Evolutionary conservation across 2,113 vertebrate species (phyloP), one percentile per base, ranked within the genome.

Genomic region (Callaeas wilsoni): DNA sequence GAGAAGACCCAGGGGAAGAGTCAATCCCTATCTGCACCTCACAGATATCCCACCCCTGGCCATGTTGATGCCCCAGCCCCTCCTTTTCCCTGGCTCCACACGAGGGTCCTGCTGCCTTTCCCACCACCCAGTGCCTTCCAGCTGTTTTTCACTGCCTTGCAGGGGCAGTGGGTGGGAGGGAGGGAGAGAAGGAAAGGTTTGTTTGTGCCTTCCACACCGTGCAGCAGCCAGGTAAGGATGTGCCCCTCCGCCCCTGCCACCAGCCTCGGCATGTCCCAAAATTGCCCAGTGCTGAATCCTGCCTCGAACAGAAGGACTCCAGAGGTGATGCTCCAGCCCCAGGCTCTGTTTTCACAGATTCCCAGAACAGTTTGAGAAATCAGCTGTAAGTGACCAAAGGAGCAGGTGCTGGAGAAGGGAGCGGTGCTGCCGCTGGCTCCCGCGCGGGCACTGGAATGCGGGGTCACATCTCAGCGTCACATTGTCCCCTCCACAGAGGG

Each of bases 91-190:
- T 13, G 3, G 25, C 29, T 12, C 32, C 76, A 74, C 2, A 0
- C 21, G 57, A 32, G 47, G 62, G 17, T 84, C 84, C 59, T 52
- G 22, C 67, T 65, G 29, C 70, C 77, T 78, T 81, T 86, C 90
- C 93, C 67, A 82, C 46, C 84, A 53, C 53, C 74, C 91, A 85
- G 88, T 94, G 93, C 96, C 93, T 96, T 94, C 69, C 93, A 93
- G 74, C 81, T 91, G 13, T 42, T 90, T 44, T 35, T 84, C 81
- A 89, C 30, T 80, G 78, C 76, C 94, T 87, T 60, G 62, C 57
- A 56, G 88, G 78, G 65, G 35, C 7, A 21, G 42, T 55, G 73
- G 44, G 59, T 55, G 50, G 65, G 41, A 65, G 47, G 41, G 44
- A 49, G 22, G 62, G 30, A 52, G 42, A 71, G 32, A 73, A 16